These are phyloP conservation scores for Drymonia ruficornis DNA, from an alignment of 2,888 invertebrate species.

Conservation along the genomic window DNA sequence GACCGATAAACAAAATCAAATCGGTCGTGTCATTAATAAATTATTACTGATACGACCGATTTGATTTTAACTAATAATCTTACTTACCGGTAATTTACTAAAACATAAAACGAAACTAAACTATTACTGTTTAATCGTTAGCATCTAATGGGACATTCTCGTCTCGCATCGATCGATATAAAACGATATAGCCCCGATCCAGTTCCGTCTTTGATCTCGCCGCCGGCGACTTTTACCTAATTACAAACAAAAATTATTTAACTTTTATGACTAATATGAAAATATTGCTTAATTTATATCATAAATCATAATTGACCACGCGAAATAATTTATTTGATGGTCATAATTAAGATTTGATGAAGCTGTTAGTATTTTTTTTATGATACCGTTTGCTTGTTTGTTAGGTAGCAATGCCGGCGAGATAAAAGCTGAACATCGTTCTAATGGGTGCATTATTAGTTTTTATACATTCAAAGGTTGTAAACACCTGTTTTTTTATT, in stretches of 20 bases:
- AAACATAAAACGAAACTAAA: background rate
- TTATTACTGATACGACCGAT: too few species aligned
- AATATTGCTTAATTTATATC: constrained; percentile 59
- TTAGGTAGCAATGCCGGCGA: constrained; percentile 16
- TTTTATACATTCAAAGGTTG: constrained; percentile 1
- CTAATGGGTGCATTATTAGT: constrained; percentile 6
- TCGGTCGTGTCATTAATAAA: too few species aligned
- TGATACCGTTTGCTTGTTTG: constrained; percentile 26
- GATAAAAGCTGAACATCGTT: constrained; percentile 4
- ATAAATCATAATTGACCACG: constrained; percentile 55
- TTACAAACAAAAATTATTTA: constrained; percentile 59
- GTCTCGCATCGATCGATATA: background rate
- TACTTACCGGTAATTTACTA: background rate
- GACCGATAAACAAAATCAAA: background rate
- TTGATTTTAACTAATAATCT: too few species aligned
- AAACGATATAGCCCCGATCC: constrained; percentile 2
- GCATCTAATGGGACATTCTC: background rate
- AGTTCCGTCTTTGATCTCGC: constrained; percentile 48
- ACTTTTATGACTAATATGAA: constrained; percentile 56
- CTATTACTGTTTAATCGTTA: background rate
- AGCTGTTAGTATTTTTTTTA: constrained; percentile 48
- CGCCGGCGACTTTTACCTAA: constrained; percentile 62
- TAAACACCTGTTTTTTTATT: constrained; percentile 2
- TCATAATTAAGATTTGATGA: constrained; percentile 59
- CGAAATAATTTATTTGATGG: constrained; percentile 51